Evolutionary conservation across 2,888 invertebrate species (phyloP), one percentile per base, ranked within the genome.

Genomic region (Acronicta psi): DNA sequence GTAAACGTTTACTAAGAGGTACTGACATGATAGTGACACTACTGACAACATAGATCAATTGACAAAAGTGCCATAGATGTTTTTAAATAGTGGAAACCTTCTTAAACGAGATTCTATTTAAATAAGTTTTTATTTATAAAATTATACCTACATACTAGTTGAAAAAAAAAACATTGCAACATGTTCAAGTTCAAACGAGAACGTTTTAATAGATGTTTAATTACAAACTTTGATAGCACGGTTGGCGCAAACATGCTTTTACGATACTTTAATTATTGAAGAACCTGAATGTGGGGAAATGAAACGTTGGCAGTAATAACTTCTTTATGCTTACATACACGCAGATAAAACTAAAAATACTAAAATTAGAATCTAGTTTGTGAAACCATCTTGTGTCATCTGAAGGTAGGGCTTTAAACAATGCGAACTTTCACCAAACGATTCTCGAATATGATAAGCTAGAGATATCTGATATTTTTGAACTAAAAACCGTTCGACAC

Each of bases 201-300:
- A 37, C 10, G 38, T 47, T 58, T 43, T 72, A 74, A 78, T 76
- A 65, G 69, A 42, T 57, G 50, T 72, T 73, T 77, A 77, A 83
- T 81, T 79, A 71, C 68, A 58, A 72, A 40, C 64, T 66, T 63
- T 52, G 69, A 60, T 69, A 63, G 59, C 62, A 59, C 70, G 73
- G 77, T 67, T 62, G 65, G 42, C 40, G 47, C 57, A 62, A 73
- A 75, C 67, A 73, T 68, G 73, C 65, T 52, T 80, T 77, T 77
- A 80, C 73, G 79, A 79, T 76, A 63, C 65, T 72, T 77, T 78
- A 80, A 79, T 82, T 77, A 80, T 76, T 71, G 60, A 65, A 63
- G 69, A 56, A 59, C 66, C 57, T 53, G 49, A 43, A 29, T 23
- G 34, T 59, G 45, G 46, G 59, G 69, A 46, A 69, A 70, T 73